Evolutionary conservation across 2,113 vertebrate species (phyloP), one percentile per base, ranked within the genome.

Genomic region (Turnix velox): DNA sequence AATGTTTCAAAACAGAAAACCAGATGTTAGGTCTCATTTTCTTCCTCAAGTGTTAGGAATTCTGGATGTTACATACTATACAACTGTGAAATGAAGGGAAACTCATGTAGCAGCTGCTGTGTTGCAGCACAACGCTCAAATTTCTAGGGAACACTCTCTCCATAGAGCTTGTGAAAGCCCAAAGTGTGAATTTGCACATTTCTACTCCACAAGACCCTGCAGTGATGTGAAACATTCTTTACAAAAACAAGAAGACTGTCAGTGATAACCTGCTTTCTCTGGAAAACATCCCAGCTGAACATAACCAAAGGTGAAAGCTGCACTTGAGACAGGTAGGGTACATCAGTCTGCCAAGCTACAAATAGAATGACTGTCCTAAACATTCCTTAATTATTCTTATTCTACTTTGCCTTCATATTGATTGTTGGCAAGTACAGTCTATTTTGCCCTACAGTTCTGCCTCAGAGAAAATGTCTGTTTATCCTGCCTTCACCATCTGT

Each of bases 131-230:
- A 28, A 7, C 51, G 65, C n/a, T 39, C 48, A 11, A n/a, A 30
- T 16, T 54, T 33, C 59, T 45, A 76, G n/a, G 24, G 66, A 62
- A 42, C 42, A 14, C 18, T 31, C 39, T 62, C 30, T 46, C 22
- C 0, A 0, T 33, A n/a, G 8, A 37, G n/a, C 18, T 24, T 37
- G 7, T n/a, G 33, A 80, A 80, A 61, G 63, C 37, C 30, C 28
- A 8, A n/a, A n/a, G n/a, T n/a, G n/a, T n/a, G n/a, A n/a, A 84
- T 77, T 59, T 94, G 77, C 85, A 93, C 51, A 52, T 86, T 83
- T 83, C 61, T 20, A 14, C 33, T 62, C 52, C 85, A 89, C 73
- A 68, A 87, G 63, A 49, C 25, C 48, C 68, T 48, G 35, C 74
- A 84, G 43, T 49, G 33, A 33, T 72, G 42, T 35, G 73, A 93